These are phyloP conservation scores for Andinoacara biseriatus DNA, from an alignment of 2,113 vertebrate genomes.

Conservation along the genomic window DNA sequence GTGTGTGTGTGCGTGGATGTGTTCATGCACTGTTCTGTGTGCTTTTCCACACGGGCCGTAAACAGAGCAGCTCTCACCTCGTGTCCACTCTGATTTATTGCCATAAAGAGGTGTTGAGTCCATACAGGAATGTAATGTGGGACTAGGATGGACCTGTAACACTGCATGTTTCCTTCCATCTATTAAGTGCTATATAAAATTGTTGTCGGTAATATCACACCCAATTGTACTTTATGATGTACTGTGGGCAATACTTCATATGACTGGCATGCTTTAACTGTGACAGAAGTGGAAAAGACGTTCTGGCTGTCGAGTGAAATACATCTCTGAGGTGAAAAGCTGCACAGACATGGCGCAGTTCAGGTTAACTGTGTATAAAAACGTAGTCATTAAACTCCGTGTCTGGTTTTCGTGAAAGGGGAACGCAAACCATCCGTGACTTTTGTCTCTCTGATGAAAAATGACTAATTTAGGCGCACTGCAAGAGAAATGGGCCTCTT, in stretches of 20 bases:
- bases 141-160: background rate
- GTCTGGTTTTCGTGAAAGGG: constrained; percentile 20
- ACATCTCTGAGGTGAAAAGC: constrained; percentile 5
- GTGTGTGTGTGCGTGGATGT: constrained; percentile 32
- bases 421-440: background rate
- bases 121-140: constrained; percentile 26
- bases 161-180: constrained; percentile 8
- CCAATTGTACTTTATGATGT: constrained; percentile 17
- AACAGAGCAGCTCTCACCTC: constrained; percentile 40
- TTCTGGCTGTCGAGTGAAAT: background rate
- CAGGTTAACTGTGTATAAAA: background rate
- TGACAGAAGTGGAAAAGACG: constrained; percentile 15
- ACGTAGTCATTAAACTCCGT: background rate
- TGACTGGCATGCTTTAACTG: constrained; percentile 11
- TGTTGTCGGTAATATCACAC: constrained; percentile 29
- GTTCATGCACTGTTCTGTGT: constrained; percentile 16
- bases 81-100: constrained; percentile 46
- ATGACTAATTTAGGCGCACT: constrained; percentile 21
- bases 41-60: constrained; percentile 57
- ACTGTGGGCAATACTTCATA: background rate
- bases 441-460: constrained; percentile 28
- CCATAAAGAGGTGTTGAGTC: constrained; percentile 39
- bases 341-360: background rate
- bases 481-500: constrained; percentile 11
- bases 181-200: constrained; percentile 28